Base-by-base conservation (phyloP, 2,797 vertebrate genomes). In the Carduelis carduelis region DNA sequence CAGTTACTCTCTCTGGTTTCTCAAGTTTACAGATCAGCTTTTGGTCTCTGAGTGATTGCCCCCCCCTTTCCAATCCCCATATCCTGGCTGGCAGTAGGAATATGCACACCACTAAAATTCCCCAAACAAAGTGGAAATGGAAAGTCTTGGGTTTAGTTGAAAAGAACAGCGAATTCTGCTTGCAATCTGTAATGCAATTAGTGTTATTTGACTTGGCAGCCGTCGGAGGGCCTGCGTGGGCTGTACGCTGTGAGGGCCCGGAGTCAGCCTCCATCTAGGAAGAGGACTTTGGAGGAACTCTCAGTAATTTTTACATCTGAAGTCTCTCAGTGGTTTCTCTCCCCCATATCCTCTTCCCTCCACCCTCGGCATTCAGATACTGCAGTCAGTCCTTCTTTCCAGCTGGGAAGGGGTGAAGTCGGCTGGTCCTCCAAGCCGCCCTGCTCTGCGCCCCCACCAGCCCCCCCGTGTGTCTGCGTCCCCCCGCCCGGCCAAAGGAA, bases 131-230 rank as follows among this genome's bases (percentile, higher is more conserved):
- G 97, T 97, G 96, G 93, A 96, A 97, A 91, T 88, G 87, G 85
- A 96, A 96, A 97, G 96, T 98, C 97, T 97, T 96, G 74, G 86
- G 96, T 96, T 96, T 92, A 96, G 97, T 95, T 96, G 97, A 98
- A 98, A 94, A 97, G 98, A 97, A 97, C 97, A 97, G 97, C 90
- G 83, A 97, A 97, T 97, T 97, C 97, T 97, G 97, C 92, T 97
- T 75, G 74, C 97, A 98, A 97, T 98, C 97, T 97, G 97, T 97
- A 97, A 97, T 97, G 97, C 97, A 98, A 98, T 98, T 98, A 97
- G 93, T 32, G 81, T 97, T 98, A 98, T 97, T 98, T 98, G 97
- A 97, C 97, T 97, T 98, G 98, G 97, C 92, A 90, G 87, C 96
- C 87, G 92, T 98, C 76, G 20, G 94, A 97, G 98, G 97, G 95